Evolutionary conservation across 2,888 invertebrate species (phyloP).

Genomic region (Cephus spinipes): DNA sequence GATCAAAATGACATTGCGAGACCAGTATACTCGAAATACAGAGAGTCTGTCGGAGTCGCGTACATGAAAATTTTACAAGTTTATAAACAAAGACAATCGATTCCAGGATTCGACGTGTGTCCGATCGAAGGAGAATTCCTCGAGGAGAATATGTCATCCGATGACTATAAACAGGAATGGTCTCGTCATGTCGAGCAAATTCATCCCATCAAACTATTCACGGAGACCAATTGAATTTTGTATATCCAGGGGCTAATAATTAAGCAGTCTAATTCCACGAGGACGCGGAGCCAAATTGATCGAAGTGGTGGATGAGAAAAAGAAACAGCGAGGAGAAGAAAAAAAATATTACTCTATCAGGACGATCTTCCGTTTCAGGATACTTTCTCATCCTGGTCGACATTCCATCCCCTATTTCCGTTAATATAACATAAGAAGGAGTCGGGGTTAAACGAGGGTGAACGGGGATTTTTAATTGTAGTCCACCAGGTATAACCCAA

Average conservation of each 20-base stretch:
- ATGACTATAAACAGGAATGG: conserved; percentile 3
- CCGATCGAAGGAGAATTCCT: neutral
- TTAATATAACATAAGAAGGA: conserved; percentile 55
- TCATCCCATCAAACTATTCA: conserved; percentile 12
- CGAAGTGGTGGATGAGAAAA: conserved; percentile 11
- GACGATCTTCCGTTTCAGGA: conserved; percentile 37
- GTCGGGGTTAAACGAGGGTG: conserved; percentile 54
- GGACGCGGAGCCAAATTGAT: conserved; percentile 10
- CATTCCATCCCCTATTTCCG: conserved; percentile 48
- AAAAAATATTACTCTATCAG: conserved; percentile 36
- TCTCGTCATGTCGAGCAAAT: conserved; percentile 23
- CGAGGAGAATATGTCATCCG: conserved; percentile 28
- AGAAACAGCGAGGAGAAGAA: conserved; percentile 26
- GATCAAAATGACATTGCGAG: neutral
- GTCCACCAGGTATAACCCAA: conserved; percentile 57
- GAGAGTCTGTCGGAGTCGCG: neutral
- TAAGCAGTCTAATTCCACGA: neutral
- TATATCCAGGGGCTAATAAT: conserved; percentile 1
- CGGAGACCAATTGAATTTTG: neutral
- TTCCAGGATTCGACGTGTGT: neutral
- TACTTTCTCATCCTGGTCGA: conserved; percentile 48
- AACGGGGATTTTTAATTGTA: conserved; percentile 63
- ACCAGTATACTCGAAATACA: neutral
- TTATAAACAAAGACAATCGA: neutral
- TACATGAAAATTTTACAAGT: neutral